These are phyloP conservation scores for Clivina fossor DNA, from an alignment of 2,888 invertebrate genomes.

Conservation along the genomic window DNA sequence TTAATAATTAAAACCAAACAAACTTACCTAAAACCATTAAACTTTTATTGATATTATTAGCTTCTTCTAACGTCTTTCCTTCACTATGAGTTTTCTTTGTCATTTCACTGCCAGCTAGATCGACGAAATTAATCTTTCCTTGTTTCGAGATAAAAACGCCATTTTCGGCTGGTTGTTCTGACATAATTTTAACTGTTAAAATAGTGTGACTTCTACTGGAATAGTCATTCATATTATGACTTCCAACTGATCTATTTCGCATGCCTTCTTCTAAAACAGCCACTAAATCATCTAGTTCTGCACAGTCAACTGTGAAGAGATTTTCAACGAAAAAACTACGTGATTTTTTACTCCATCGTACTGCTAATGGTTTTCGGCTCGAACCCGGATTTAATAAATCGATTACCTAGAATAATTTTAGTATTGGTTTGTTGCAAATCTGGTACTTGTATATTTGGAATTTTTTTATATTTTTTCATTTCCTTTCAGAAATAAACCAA, in stretches of 20 bases:
- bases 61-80: constrained; percentile 87
- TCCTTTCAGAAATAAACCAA: too few species aligned
- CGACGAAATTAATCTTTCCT: constrained; percentile 95
- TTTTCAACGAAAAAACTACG: constrained; percentile 95
- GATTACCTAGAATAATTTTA: constrained; percentile 69
- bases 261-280: constrained; percentile 95
- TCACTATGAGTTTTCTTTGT: constrained; percentile 88
- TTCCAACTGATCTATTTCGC: constrained; percentile 85
- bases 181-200: constrained; percentile 85
- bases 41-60: constrained; percentile 95
- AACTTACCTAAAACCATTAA: constrained; percentile 84
- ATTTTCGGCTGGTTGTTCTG: constrained; percentile 78
- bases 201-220: constrained; percentile 88
- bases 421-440: too few species aligned
- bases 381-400: constrained; percentile 88
- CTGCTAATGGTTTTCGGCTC: constrained; percentile 78
- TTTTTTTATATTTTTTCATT: too few species aligned
- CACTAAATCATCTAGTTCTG: constrained; percentile 86
- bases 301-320: constrained; percentile 92
- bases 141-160: constrained; percentile 86
- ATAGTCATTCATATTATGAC: constrained; percentile 91
- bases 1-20: background rate
- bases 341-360: constrained; percentile 92
- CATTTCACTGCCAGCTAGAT: constrained; percentile 95
- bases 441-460: too few species aligned